phyloP scores from a whole-genome alignment of 1,140 invertebrate species.

The Sarcophaga bullata region DNA sequence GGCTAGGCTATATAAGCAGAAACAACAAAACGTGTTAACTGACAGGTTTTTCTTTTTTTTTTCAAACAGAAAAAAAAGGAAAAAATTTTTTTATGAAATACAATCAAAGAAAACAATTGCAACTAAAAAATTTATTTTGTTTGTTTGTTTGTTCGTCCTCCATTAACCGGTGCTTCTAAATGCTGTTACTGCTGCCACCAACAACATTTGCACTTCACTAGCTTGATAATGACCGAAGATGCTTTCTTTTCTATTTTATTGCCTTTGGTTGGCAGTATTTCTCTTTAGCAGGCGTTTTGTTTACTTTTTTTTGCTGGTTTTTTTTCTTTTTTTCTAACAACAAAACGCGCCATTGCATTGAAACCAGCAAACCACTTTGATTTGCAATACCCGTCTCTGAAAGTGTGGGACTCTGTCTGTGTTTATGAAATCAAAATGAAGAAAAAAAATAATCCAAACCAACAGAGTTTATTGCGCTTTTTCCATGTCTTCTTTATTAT shows the following conservation, averaged over 20 bases:
- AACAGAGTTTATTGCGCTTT: slow-evolving; percentile 35
- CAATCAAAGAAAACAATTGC: background rate
- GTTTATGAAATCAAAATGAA: background rate
- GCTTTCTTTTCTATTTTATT: slow-evolving; percentile 32
- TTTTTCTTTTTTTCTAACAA: background rate
- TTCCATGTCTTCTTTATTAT: slow-evolving; percentile 3
- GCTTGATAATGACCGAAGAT: slow-evolving; percentile 38
- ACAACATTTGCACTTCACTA: background rate
- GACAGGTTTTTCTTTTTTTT: slow-evolving; percentile 24
- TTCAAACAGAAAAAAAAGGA: background rate
- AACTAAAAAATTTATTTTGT: slow-evolving; percentile 2
- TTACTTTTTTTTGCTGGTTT: background rate
- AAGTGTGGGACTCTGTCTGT: background rate
- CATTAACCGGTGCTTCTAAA: slow-evolving; percentile 16
- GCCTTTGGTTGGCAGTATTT: background rate
- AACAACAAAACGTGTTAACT: slow-evolving; percentile 27
- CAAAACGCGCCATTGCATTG: background rate
- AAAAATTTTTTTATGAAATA: slow-evolving; percentile 16
- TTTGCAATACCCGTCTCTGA: background rate
- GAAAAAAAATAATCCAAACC: background rate
- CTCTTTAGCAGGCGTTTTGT: background rate
- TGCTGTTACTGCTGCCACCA: background rate
- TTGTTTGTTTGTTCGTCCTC: no score
- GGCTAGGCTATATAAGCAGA: background rate
- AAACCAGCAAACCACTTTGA: background rate